Evolutionary conservation across 2,113 vertebrate species (phyloP), one percentile per base, ranked within the genome.

Genomic region (Felis chaus): DNA sequence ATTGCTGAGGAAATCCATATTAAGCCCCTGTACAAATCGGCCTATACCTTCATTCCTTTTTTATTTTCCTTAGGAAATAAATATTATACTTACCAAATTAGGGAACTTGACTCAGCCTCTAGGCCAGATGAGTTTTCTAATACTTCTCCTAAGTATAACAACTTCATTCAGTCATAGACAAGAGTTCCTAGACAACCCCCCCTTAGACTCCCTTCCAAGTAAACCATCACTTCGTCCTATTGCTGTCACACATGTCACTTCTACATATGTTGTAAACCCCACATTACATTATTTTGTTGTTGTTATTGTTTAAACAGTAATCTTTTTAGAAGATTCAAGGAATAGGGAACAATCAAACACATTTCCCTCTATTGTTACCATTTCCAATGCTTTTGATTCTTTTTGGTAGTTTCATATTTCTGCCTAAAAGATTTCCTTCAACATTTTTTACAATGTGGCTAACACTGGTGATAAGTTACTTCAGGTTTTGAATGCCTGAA

Each of bases 61-160:
- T 55, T 88, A 25, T 76, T 92, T 87, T 81, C 76, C 82, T 55
- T 83, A 36, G 33, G 33, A 76, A 89, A 66, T 78, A 93, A 93
- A 50, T 84, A 48, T 53, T 50, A 71, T 48, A 48, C 45, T 55
- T 79, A 68, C 25, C 91, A 93, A 33, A 80, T 7, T 83, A 8
- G 69, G 89, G 91, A 81, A 71, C 3, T 89, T 55, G 65, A 57
- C 57, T 81, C 63, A 74, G 23, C 18, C 69, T 93, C 48, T 14
- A 50, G 33, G 45, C 68, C 91, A 93, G 79, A 29, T 33, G 81
- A 39, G 31, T 57, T 89, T 93, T 68, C 27, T 57, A 76, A 68
- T 29, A 78, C 61, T 91, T 69, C 71, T 39, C 25, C 41, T 48
- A 73, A 45, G 29, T 41, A 50, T 55, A 68, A 16, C 7, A 18